Evolutionary conservation across 2,797 vertebrate species (phyloP), one percentile per base, ranked within the genome.

Genomic region (Oophaga sylvatica): DNA sequence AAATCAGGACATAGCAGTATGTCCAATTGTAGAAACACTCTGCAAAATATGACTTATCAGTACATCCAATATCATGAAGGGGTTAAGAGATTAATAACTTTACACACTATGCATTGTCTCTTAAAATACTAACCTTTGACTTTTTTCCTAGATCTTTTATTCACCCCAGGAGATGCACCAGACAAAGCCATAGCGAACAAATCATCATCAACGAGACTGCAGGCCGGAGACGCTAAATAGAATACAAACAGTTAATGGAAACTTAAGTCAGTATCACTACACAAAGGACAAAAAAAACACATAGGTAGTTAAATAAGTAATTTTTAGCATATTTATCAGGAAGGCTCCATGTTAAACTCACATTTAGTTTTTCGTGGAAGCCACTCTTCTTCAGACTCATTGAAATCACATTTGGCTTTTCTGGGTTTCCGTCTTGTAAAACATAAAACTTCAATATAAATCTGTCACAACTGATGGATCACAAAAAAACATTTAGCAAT

Each of bases 121-220:
- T 45, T 45, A 60, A 41, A 60, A 76, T 26, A 84, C 83, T 19
- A 77, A 84, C 83, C 83, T 63, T 70, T 89, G 91, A 90, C 91
- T 85, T 92, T 94, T 90, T 93, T 92, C 85, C 93, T 87, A 6
- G 71, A 80, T 85, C 92, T 94, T 90, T 93, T 96, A 91, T 95
- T 96, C 79, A 70, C 68, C 70, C n/a, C 35, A 80, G 90, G 70
- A 20, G 92, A 77, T 22, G 90, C 84, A 76, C 93, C 90, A 16
- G 88, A 91, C 83, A 96, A 91, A 0, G 92, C 95, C 77, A 94
- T 93, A 31, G 93, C 94, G 93, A 97, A 97, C 87, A 91, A 92
- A 81, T 88, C 78, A 87, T 96, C 96, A 67, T 96, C 96, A 86
- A 90, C 88, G 75, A 89, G 13, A 75, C 89, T 91, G 88, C 86